These are phyloP conservation scores for Pipistrellus kuhlii DNA, from an alignment of 2,797 vertebrate genomes.

Conservation along the genomic window DNA sequence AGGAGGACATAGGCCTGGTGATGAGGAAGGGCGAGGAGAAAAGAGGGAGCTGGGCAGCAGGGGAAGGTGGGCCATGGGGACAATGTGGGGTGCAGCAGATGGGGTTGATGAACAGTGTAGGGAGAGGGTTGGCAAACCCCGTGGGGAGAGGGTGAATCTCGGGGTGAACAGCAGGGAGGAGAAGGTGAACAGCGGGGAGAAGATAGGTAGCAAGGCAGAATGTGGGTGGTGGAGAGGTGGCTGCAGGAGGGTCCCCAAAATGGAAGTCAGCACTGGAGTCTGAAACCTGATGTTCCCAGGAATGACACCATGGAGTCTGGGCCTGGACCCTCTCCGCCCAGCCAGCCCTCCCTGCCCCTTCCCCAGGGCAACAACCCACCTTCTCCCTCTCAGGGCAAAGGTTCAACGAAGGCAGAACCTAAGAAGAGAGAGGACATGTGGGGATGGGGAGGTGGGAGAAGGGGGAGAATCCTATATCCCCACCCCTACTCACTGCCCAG, in stretches of 20 bases:
- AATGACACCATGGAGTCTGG: accelerated
- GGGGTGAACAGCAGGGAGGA: too few relatives aligned
- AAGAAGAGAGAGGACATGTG: background rate
- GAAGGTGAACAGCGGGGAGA: background rate
- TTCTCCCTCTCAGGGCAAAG: background rate
- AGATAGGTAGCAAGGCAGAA: background rate
- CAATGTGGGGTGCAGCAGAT: background rate
- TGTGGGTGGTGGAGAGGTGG: background rate
- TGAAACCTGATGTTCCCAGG: background rate
- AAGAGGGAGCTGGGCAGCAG: background rate
- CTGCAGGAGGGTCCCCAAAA: background rate
- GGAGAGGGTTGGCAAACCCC: too few relatives aligned
- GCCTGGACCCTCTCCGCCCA: too few relatives aligned
- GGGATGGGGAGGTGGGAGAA: background rate
- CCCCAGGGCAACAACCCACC: background rate
- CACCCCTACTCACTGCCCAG: accelerated
- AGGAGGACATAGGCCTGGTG: background rate
- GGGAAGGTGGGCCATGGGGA: background rate
- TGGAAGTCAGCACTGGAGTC: background rate
- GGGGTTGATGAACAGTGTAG: too few relatives aligned
- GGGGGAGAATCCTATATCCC: background rate
- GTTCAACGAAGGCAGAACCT: background rate
- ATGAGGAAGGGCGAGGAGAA: too few relatives aligned
- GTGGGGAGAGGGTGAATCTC: too few relatives aligned
- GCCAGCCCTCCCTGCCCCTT: background rate